Evolutionary conservation across 64 coral and sea anemone genomes (phyloP).

Genomic region (Pachyseris speciosa): DNA sequence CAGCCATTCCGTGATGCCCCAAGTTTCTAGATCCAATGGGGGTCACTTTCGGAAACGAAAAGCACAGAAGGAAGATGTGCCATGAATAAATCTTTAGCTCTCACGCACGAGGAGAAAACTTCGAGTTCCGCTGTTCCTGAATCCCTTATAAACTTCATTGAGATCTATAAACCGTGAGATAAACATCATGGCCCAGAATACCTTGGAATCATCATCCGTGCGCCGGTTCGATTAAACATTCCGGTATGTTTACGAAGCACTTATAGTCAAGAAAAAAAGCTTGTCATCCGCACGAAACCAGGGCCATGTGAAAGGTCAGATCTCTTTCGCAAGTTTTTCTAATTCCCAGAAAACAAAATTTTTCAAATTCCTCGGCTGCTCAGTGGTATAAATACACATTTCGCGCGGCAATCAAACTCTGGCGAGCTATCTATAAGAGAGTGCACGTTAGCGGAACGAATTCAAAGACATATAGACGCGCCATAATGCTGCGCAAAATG

Average conservation of each 20-base stretch:
- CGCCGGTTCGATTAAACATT: neutral
- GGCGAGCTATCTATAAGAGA: no score
- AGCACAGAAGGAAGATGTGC: neutral
- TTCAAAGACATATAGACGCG: neutral
- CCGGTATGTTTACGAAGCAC: constrained; percentile 11
- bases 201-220: neutral
- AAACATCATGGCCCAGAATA: neutral
- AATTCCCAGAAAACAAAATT: constrained; percentile 19
- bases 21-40: constrained; percentile 21
- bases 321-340: constrained; percentile 13
- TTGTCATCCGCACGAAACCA: constrained; percentile 8
- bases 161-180: neutral
- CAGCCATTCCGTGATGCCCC: constrained; percentile 8
- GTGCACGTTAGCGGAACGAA: neutral
- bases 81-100: neutral
- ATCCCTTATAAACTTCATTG: neutral
- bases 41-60: constrained; percentile 21
- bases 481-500: constrained; percentile 7
- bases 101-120: constrained; percentile 17
- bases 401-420: neutral
- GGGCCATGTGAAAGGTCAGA: constrained; percentile 40
- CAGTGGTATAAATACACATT: neutral
- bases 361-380: constrained; percentile 15
- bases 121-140: neutral
- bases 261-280: neutral